phyloP scores from a whole-genome alignment of 2,888 invertebrate species.

The Zhuqinia jingwanae region DNA sequence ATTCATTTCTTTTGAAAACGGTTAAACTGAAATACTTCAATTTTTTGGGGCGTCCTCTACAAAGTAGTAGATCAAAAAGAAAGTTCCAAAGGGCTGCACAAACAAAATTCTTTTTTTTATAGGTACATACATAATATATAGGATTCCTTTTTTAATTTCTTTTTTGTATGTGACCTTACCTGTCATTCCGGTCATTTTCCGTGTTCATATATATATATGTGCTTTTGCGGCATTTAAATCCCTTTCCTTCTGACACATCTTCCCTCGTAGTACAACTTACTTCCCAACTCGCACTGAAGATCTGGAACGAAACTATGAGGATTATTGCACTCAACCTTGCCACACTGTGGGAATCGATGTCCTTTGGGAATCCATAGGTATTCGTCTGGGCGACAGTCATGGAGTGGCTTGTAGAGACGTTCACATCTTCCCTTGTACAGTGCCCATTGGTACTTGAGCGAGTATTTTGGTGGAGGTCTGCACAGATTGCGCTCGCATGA shows the following conservation, averaged over 20 bases:
- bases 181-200: not conserved
- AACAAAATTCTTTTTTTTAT: too few species aligned
- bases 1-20: not conserved
- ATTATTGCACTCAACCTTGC: slow-evolving; percentile 76
- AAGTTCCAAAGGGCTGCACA: not conserved
- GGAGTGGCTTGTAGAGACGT: slow-evolving; percentile 76
- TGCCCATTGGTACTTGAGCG: slow-evolving; percentile 78
- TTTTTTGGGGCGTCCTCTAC: too few species aligned
- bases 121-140: too few species aligned
- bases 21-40: not conserved
- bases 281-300: slow-evolving; percentile 77
- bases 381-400: slow-evolving; percentile 79
- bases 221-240: slow-evolving; percentile 68
- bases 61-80: too few species aligned
- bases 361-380: slow-evolving; percentile 75
- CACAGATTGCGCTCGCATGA: slow-evolving; percentile 79
- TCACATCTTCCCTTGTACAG: slow-evolving; percentile 79
- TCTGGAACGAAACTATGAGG: slow-evolving; percentile 78
- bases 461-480: slow-evolving; percentile 78
- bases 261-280: slow-evolving; percentile 71
- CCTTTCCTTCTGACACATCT: slow-evolving; percentile 78
- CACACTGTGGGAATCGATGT: slow-evolving; percentile 78
- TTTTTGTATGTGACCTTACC: not conserved
- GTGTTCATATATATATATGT: not conserved
- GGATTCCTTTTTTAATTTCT: not conserved